These are phyloP conservation scores for Xiphophorus birchmanni DNA, from an alignment of 2,797 vertebrate species.

Conservation along the genomic window DNA sequence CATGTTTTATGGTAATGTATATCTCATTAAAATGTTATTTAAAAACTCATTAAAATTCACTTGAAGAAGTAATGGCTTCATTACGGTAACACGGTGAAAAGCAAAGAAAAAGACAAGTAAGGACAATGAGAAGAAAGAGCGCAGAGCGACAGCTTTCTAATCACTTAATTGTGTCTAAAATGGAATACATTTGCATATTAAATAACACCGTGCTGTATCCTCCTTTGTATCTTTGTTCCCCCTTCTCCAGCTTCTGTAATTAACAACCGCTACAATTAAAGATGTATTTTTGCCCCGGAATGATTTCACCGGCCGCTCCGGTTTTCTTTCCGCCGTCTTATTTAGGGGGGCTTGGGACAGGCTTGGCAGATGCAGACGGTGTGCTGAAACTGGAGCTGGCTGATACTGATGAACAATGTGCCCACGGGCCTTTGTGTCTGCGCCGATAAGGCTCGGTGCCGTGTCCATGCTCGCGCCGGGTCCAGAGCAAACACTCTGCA, in stretches of 20 bases:
- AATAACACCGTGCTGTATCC: conserved; percentile 79
- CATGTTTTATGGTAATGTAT: conserved; percentile 91
- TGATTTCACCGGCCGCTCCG: conserved; percentile 74
- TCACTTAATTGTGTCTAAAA: conserved; percentile 92
- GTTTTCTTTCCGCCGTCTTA: conserved; percentile 67
- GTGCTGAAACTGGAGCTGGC: conserved; percentile 67
- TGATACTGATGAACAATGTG: conserved; percentile 73
- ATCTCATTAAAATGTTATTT: conserved; percentile 96
- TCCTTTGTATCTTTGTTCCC: conserved; percentile 65
- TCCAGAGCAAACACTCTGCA: conserved; percentile 67
- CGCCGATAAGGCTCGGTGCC: conserved; percentile 70
- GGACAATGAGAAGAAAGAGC: conserved; percentile 81
- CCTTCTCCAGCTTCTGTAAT: conserved; percentile 83
- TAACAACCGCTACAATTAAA: conserved; percentile 86
- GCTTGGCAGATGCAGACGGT: conserved; percentile 54
- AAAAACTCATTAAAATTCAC: conserved; percentile 96
- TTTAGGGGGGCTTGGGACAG: conserved; percentile 42
- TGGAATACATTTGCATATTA: conserved; percentile 91
- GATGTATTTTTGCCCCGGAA: conserved; percentile 80
- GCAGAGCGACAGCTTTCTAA: conserved; percentile 87
- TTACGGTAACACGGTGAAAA: conserved; percentile 91
- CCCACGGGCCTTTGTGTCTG: conserved; percentile 69
- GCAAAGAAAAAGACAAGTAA: conserved; percentile 79
- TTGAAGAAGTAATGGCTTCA: conserved; percentile 93
- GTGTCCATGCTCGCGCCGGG: conserved; percentile 57